These are phyloP conservation scores for Bilobella aurantiaca DNA, from an alignment of 1,140 invertebrate genomes.

Conservation along the genomic window DNA sequence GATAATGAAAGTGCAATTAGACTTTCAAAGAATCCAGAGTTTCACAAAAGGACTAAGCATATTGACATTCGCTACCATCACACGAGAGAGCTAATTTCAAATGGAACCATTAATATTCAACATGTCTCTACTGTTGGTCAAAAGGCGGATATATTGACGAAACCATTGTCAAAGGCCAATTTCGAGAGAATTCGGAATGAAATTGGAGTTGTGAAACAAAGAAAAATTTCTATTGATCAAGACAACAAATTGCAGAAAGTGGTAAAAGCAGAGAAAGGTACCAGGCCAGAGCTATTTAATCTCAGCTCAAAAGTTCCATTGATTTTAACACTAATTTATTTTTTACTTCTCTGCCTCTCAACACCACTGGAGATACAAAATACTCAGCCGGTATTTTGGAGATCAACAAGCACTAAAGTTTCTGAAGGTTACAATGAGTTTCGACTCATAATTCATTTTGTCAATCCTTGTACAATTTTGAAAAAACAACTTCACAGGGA, in stretches of 20 bases:
- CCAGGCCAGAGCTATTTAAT: not conserved
- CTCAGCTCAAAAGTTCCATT: not conserved
- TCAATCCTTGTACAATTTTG: constrained; percentile 10
- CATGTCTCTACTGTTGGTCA: constrained; percentile 36
- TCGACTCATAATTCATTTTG: not conserved
- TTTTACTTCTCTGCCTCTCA: not conserved
- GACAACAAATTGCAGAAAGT: constrained; percentile 27
- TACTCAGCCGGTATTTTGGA: constrained; percentile 9
- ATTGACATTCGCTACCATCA: constrained; percentile 40
- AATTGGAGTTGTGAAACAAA: no score
- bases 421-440: not conserved
- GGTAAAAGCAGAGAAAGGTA: constrained; percentile 38
- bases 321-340: constrained; percentile 21
- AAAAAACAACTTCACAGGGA: not conserved
- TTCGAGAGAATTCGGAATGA: not conserved
- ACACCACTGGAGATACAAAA: not conserved
- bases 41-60: constrained; percentile 40
- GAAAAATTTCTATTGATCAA: no score
- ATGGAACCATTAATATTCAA: constrained; percentile 31
- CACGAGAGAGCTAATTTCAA: constrained; percentile 36
- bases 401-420: not conserved
- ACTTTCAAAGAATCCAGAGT: constrained; percentile 39
- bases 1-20: constrained; percentile 38
- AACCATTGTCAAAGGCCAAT: constrained; percentile 29
- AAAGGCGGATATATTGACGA: constrained; percentile 39